Conservation (phyloP, 2,113 vertebrate species). For the Aplodontia rufa region DNA sequence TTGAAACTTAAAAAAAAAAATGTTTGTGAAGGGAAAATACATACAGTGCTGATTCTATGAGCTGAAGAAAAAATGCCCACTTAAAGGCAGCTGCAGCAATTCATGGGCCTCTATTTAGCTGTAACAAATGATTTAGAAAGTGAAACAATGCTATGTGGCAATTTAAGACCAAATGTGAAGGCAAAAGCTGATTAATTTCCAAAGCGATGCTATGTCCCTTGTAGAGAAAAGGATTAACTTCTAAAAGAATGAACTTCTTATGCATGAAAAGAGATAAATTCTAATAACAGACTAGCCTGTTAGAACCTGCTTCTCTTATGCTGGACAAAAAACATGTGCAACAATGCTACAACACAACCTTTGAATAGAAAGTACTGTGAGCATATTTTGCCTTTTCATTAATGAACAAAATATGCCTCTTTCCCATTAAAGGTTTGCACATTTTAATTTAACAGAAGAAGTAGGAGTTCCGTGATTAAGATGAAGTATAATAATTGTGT, state of each 20-base stretch:
- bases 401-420: conserved; percentile 48
- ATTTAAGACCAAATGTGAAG: conserved; percentile 48
- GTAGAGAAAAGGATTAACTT: conserved; percentile 69
- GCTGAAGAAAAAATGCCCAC: conserved; percentile 8
- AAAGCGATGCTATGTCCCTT: conserved; percentile 57
- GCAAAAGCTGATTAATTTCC: conserved; percentile 57
- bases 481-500: not conserved
- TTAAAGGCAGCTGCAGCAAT: conserved; percentile 33
- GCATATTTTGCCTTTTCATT: conserved; percentile 46
- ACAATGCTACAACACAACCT: not conserved
- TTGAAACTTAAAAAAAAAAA: conserved; percentile 42
- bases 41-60: not conserved
- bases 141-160: not conserved
- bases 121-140: conserved; percentile 55
- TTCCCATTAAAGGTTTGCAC: not conserved
- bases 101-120: not conserved
- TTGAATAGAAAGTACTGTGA: conserved; percentile 37
- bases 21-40: conserved; percentile 41
- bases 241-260: conserved; percentile 63
- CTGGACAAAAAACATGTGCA: conserved; percentile 46
- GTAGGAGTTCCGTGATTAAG: not conserved
- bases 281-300: conserved; percentile 50
- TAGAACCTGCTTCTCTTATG: conserved; percentile 48
- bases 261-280: conserved; percentile 62
- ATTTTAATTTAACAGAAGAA: conserved; percentile 57